Conservation (phyloP, 1,140 invertebrate species). For the Brachionus paranguensis region DNA sequence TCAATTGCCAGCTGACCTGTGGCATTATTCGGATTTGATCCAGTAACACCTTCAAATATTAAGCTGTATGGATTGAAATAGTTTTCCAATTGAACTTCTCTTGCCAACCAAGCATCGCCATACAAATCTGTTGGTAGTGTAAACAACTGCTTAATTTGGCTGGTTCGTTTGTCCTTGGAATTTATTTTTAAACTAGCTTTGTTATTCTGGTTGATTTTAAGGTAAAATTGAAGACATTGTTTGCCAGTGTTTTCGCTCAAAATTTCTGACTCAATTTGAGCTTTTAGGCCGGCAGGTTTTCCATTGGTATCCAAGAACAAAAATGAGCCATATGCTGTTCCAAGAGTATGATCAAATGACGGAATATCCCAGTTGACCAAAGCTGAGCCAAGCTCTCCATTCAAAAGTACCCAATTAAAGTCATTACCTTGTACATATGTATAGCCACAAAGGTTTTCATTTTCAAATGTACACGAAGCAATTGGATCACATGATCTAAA, state of each 20-base stretch:
- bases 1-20: constrained; percentile 46
- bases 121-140: background rate
- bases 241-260: background rate
- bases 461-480: constrained; percentile 32
- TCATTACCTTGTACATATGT: background rate
- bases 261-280: constrained; percentile 32
- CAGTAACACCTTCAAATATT: constrained; percentile 39
- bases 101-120: background rate
- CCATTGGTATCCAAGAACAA: constrained; percentile 12
- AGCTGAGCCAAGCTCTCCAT: background rate
- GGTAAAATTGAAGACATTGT: constrained; percentile 28
- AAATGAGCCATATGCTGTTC: background rate
- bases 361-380: constrained; percentile 41
- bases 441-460: constrained; percentile 2
- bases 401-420: constrained; percentile 34
- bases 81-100: constrained; percentile 9
- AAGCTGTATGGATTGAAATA: background rate
- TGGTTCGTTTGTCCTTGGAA: background rate
- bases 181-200: background rate
- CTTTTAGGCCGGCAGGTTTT: background rate
- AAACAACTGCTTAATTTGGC: background rate
- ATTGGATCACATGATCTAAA: background rate
- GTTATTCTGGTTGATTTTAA: constrained; percentile 9
- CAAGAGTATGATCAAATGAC: constrained; percentile 41
- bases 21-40: constrained; percentile 41